phyloP scores from a whole-genome alignment of 2,888 invertebrate genomes.

The Drosophila melanocephala region DNA sequence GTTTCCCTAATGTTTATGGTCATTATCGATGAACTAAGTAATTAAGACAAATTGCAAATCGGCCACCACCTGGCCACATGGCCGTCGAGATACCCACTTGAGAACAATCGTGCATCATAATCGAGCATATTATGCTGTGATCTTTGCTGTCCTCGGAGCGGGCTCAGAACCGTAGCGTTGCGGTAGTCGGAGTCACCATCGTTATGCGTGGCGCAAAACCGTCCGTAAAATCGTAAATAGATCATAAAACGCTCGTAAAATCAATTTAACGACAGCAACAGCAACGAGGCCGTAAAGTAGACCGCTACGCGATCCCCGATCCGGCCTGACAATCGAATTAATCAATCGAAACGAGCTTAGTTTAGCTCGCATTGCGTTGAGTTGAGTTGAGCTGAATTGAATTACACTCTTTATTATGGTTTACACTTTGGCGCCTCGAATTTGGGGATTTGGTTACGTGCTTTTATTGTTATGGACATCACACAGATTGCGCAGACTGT shows the following conservation, averaged over 20 bases:
- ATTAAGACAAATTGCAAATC: constrained; percentile 48
- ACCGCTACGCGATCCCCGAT: constrained; percentile 32
- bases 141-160: constrained; percentile 30
- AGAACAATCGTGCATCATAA: constrained; percentile 47
- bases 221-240: constrained; percentile 84
- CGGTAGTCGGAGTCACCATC: constrained; percentile 60
- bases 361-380: constrained; percentile 1
- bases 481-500: constrained; percentile 14
- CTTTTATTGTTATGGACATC: constrained; percentile 54
- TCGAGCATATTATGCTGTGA: constrained; percentile 52
- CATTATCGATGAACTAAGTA: constrained; percentile 61
- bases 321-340: constrained; percentile 32
- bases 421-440: constrained; percentile 46
- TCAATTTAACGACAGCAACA: constrained; percentile 78
- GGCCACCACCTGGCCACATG: constrained; percentile 14
- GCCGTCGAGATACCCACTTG: constrained; percentile 16
- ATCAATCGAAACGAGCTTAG: constrained; percentile 36
- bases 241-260: constrained; percentile 84
- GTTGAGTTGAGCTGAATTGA: constrained; percentile 1
- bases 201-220: constrained; percentile 73
- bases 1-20: constrained; percentile 44
- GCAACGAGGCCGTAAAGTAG: constrained; percentile 19
- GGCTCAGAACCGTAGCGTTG: constrained; percentile 29
- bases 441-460: constrained; percentile 38
- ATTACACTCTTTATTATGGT: constrained; percentile 24